A percentile compares a stretch with the other conserved stretches of the same genome.
Evolutionary conservation across 2,113 vertebrate genomes (phyloP).

Genomic region (Pelusios castaneus): DNA sequence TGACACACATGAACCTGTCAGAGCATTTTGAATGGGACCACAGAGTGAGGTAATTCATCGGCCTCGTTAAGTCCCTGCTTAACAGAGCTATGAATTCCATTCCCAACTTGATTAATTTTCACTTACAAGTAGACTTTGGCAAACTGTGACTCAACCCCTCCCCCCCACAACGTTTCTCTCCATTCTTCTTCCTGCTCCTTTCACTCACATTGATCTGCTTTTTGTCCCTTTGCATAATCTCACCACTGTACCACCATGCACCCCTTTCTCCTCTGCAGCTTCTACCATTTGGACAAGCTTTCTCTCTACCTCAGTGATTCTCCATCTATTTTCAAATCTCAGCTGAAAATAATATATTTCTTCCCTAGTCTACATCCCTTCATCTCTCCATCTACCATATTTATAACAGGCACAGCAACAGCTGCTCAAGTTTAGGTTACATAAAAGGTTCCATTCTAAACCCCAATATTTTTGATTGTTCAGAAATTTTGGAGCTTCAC

Average conservation of each 20-base stretch:
- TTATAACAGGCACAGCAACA: constrained; percentile 1
- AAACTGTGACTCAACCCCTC: constrained; percentile 53
- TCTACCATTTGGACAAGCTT: neutral
- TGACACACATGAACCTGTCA: constrained; percentile 63
- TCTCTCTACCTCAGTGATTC: neutral
- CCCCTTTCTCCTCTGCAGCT: neutral
- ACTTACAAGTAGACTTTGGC: constrained; percentile 4
- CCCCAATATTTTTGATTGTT: neutral
- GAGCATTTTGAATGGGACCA: constrained; percentile 44
- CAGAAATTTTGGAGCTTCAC: constrained; percentile 50
- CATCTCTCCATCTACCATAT: neutral
- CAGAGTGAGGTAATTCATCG: constrained; percentile 45
- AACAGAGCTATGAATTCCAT: constrained; percentile 52
- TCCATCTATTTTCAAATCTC: neutral
- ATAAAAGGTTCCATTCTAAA: constrained; percentile 15
- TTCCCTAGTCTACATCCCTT: constrained; percentile 21
- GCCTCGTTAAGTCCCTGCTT: neutral
- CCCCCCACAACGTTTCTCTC: constrained; percentile 9
- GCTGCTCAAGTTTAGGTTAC: constrained; percentile 9
- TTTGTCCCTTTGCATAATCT: constrained; percentile 40
- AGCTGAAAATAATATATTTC: neutral
- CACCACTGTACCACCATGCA: neutral
- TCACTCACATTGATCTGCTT: neutral
- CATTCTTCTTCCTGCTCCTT: constrained; percentile 21
- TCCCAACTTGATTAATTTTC: constrained; percentile 60